A percentile compares a stretch with the other conserved stretches of the same genome.
Evolutionary conservation across 2,113 vertebrate genomes (phyloP).

Genomic region (Macrotus californicus): DNA sequence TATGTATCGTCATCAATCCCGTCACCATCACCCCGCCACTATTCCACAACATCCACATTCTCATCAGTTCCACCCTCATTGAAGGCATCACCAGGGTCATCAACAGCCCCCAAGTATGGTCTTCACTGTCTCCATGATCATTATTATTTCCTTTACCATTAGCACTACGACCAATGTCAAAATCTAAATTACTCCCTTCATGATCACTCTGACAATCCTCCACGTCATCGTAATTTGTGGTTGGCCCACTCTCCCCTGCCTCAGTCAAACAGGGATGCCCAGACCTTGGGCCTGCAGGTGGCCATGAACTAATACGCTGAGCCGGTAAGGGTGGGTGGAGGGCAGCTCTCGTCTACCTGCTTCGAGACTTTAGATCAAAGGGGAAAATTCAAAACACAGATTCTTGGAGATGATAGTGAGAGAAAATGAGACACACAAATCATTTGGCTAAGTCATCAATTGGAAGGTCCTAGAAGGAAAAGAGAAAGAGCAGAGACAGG

Average conservation of each 20-base stretch:
- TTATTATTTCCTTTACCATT: neutral
- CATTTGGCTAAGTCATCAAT: neutral
- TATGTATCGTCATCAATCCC: neutral
- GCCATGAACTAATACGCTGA: neutral
- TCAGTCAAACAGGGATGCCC: neutral
- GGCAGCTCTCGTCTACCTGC: neutral
- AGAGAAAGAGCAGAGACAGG: neutral
- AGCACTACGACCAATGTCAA: neutral
- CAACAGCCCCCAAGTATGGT: neutral
- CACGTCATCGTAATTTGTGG: neutral
- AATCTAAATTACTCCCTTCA: neutral
- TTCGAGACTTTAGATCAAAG: neutral
- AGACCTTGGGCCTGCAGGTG: neutral
- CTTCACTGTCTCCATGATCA: neutral
- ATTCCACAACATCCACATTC: neutral
- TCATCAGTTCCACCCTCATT: neutral
- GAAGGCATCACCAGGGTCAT: rapidly evolving
- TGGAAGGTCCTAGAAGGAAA: neutral
- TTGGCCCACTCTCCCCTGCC: neutral
- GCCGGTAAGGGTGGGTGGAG: neutral
- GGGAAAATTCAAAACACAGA: neutral
- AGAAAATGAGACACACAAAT: neutral
- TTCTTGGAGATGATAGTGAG: neutral
- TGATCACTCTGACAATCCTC: neutral
- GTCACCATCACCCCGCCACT: too few species aligned